Percentiles rank a stretch among this genome's conserved stretches.
These are phyloP conservation scores for Limenitis camilla DNA, from an alignment of 2,888 invertebrate genomes.

Conservation along the genomic window DNA sequence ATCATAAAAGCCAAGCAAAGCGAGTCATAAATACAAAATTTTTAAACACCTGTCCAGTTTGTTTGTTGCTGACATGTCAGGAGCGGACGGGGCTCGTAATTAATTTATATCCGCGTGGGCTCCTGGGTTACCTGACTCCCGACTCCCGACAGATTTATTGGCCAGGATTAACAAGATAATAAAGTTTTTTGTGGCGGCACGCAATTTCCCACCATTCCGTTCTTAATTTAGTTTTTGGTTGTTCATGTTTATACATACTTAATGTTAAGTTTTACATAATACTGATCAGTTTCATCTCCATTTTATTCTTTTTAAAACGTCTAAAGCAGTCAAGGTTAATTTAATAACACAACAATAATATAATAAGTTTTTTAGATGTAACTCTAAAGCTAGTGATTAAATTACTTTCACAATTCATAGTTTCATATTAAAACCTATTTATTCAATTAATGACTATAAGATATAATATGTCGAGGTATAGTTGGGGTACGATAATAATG, in stretches of 20 bases:
- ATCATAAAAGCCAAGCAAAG: not conserved
- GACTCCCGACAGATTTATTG: constrained; percentile 22
- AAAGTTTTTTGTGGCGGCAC: constrained; percentile 14
- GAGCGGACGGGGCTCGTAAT: constrained; percentile 18
- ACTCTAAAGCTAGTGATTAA: too few relatives aligned
- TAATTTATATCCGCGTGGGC: constrained; percentile 23
- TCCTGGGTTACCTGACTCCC: constrained; percentile 7
- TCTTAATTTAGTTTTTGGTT: not conserved
- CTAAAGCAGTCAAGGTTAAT: too few relatives aligned
- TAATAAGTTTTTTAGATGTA: too few relatives aligned
- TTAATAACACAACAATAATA: too few relatives aligned
- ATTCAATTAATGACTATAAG: too few relatives aligned
- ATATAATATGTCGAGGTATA: too few relatives aligned
- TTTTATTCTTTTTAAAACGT: too few relatives aligned
- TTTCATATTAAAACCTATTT: too few relatives aligned
- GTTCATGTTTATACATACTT: too few relatives aligned
- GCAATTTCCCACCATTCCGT: constrained; percentile 1
- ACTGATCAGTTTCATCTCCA: not conserved
- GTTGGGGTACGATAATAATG: too few relatives aligned
- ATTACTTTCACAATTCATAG: too few relatives aligned
- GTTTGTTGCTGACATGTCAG: constrained; percentile 3
- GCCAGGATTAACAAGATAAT: constrained; percentile 23
- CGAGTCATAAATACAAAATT: constrained; percentile 22
- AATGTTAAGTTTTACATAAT: not conserved
- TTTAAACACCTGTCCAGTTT: constrained; percentile 23